Base-by-base conservation (phyloP, 2,888 invertebrate genomes). In the Himalopsyche kuldschensis region DNA sequence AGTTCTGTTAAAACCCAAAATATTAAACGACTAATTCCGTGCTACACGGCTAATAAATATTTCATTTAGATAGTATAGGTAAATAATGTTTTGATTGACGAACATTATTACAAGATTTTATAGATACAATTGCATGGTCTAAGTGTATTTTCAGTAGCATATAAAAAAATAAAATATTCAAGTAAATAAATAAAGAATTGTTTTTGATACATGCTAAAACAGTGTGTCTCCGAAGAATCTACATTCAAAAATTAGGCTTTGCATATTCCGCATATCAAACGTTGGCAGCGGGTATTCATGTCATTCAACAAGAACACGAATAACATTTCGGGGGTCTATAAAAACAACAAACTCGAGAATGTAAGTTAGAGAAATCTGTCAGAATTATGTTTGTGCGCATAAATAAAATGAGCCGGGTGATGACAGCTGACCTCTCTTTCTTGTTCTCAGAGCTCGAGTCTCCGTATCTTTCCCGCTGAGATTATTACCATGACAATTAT, bases 361-460 rank as follows among this genome's bases (percentile, higher is more conserved):
- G 82, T 35, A 78, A 76, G 79, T 75, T 55, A 63, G 80, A 78
- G 75, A 78, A 79, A 77, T 76, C 80, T 78, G 80, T 83, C 83
- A 80, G 63, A 80, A 80, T 32, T 78, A 80, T 82, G 75, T 48
- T 83, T 80, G 80, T 77, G 80, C 80, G 78, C 83, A 84, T 84
- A 84, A 84, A 84, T 79, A 84, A 83, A 78, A 80, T 83, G 84
- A 83, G 82, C 78, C 79, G 83, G 85, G 86, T 86, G 86, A 82
- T 86, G 86, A 86, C 86, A 86, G 84, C 80, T 75, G 79, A 80
- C 84, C 76, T 78, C 80, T 41, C 35, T 81, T 63, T 78, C 76
- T 84, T 32, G 69, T 69, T 69, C 69, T 69, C 76, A n/a, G 75
- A 32, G 78, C 41, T 27, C 77, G n/a, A 69, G 35, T 35, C 76